Conservation (phyloP, 35 echinoderm and acorn worm species). For the Hemicentrotus pulcherrimus region DNA sequence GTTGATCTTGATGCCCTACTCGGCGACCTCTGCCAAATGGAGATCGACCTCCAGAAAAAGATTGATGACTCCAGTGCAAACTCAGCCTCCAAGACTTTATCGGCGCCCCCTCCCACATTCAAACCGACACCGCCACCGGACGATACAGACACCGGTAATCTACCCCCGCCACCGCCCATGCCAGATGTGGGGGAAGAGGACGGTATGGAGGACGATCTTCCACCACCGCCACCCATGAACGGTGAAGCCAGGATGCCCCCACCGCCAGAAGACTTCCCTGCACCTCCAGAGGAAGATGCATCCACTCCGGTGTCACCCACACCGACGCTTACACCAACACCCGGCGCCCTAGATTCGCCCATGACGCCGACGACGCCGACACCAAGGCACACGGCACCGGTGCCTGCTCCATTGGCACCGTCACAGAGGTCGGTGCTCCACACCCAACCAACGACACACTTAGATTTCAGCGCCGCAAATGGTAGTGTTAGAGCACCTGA, state of each 20-base stretch:
- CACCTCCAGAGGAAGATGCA: background rate
- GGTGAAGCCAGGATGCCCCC: slow-evolving; percentile 53
- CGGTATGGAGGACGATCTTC: slow-evolving; percentile 50
- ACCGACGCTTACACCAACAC: slow-evolving; percentile 39
- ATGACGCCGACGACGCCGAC: slow-evolving; percentile 27
- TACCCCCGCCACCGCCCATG: slow-evolving; percentile 61
- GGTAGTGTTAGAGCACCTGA: background rate
- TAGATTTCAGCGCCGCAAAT: slow-evolving; percentile 16
- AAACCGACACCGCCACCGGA: background rate
- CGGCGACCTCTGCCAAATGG: slow-evolving; percentile 95
- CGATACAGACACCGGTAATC: background rate
- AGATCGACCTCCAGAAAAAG: slow-evolving; percentile 78
- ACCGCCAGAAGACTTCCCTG: slow-evolving; percentile 44
- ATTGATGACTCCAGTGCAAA: slow-evolving; percentile 54
- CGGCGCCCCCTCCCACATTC: slow-evolving; percentile 36
- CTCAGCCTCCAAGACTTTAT: background rate
- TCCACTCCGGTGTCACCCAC: slow-evolving; percentile 35
- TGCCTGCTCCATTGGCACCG: slow-evolving; percentile 23
- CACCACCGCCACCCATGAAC: slow-evolving; percentile 60
- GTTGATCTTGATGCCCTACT: slow-evolving; percentile 95
- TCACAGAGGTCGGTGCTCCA: background rate
- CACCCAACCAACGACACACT: slow-evolving; percentile 21
- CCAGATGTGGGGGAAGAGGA: background rate
- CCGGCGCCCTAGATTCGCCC: background rate
- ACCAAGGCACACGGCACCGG: slow-evolving; percentile 48